phyloP scores from a whole-genome alignment of 2,888 invertebrate species.

The Watsonalla binaria region DNA sequence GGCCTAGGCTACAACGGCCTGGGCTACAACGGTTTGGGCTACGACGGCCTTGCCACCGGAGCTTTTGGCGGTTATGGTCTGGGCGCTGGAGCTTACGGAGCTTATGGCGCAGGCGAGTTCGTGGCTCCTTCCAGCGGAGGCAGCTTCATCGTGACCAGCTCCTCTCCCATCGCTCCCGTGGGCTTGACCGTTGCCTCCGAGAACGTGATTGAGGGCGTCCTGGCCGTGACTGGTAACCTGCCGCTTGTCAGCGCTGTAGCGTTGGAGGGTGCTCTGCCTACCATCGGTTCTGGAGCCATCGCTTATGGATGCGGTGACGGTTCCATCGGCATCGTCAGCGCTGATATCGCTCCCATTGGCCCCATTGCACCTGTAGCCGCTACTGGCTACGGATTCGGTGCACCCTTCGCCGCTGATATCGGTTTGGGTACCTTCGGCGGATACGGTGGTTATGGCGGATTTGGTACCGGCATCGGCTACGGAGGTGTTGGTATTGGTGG shows the following conservation, averaged over 20 bases:
- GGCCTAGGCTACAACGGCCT: neutral
- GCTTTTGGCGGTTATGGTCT: neutral
- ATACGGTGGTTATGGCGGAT: neutral
- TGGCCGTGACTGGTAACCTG: slow-evolving; percentile 31
- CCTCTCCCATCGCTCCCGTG: slow-evolving; percentile 30
- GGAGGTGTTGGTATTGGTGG: slow-evolving; percentile 7
- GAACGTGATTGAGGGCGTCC: slow-evolving; percentile 34
- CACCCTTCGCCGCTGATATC: neutral
- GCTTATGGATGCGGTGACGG: slow-evolving; percentile 30
- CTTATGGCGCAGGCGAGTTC: slow-evolving; percentile 6
- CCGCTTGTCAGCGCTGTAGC: slow-evolving; percentile 37
- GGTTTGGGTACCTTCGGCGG: neutral
- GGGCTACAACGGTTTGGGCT: neutral
- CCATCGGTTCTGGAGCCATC: slow-evolving; percentile 29
- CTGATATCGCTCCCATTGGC: neutral
- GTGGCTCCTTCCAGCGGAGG: slow-evolving; percentile 23
- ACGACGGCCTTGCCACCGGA: neutral
- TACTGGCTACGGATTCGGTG: neutral
- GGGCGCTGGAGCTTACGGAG: slow-evolving; percentile 1
- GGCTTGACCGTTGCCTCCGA: slow-evolving; percentile 40
- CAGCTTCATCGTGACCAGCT: slow-evolving; percentile 22
- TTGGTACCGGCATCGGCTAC: neutral
- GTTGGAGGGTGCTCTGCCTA: slow-evolving; percentile 31
- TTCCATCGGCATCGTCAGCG: slow-evolving; percentile 10
- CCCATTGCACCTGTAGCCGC: neutral